These are phyloP conservation scores for Chrysaora quinquecirrha DNA, from an alignment of 30 jellyfish, hydroid and myxozoan species.

Conservation along the genomic window DNA sequence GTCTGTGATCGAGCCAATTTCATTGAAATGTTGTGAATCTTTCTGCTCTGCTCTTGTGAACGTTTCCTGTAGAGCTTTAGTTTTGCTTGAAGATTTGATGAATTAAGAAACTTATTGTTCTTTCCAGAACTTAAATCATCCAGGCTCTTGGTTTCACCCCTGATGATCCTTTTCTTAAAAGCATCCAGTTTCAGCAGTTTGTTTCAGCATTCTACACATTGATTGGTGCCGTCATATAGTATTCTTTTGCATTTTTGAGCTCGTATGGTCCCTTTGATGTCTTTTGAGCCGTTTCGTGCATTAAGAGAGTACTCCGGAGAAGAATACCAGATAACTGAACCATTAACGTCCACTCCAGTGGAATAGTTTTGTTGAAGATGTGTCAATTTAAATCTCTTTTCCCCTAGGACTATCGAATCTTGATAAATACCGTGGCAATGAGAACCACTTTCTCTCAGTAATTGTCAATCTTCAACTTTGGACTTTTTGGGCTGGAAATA, in stretches of 20 bases:
- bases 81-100: not conserved
- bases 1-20: conserved; percentile 20
- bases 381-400: not conserved
- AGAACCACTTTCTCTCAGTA: not conserved
- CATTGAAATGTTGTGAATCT: not conserved
- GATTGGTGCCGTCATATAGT: conserved; percentile 4
- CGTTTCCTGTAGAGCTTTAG: not conserved
- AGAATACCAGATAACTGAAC: conserved; percentile 25
- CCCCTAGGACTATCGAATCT: conserved; percentile 17
- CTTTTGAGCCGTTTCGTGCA: too few relatives aligned
- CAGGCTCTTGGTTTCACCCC: not conserved
- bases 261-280: conserved; percentile 18
- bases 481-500: conserved; percentile 12
- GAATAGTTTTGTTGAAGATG: conserved; percentile 11
- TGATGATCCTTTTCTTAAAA: not conserved
- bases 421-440: conserved; percentile 43
- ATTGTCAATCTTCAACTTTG: conserved; percentile 33
- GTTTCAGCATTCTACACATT: not conserved
- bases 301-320: conserved; percentile 14
- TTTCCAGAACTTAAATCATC: not conserved
- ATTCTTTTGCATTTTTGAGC: conserved; percentile 25
- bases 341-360: conserved; percentile 18
- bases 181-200: not conserved
- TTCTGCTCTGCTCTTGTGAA: conserved; percentile 27
- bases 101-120: not conserved